Evolutionary conservation across 2,797 vertebrate genomes (phyloP).

Genomic region (Hyperoplus immaculatus): DNA sequence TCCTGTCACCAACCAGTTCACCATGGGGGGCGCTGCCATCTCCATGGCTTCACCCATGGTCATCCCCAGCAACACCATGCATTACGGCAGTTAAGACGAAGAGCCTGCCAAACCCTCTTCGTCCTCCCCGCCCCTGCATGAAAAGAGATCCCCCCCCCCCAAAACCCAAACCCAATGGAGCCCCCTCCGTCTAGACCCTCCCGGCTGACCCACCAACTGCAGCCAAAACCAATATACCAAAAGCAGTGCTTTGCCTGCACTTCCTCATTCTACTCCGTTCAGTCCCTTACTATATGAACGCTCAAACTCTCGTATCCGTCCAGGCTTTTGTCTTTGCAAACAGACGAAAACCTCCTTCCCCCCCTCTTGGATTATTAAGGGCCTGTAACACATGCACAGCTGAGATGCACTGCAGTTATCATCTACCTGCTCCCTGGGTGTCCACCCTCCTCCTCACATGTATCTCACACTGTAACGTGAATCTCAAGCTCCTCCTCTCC

Average conservation of each 20-base stretch:
- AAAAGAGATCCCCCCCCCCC: conserved; percentile 53
- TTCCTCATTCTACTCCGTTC: conserved; percentile 40
- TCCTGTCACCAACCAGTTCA: conserved; percentile 95
- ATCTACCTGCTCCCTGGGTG: conserved; percentile 5
- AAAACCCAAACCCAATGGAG: not conserved
- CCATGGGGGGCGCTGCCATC: conserved; percentile 95
- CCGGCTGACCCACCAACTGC: conserved; percentile 65
- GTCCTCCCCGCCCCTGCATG: conserved; percentile 73
- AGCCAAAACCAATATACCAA: conserved; percentile 86
- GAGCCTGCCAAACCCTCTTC: conserved; percentile 46
- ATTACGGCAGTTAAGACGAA: conserved; percentile 93
- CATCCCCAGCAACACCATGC: conserved; percentile 97
- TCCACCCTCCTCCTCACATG: conserved; percentile 2
- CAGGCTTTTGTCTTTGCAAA: conserved; percentile 57
- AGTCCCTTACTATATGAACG: conserved; percentile 35
- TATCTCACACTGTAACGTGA: conserved; percentile 1
- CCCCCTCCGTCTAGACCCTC: not conserved
- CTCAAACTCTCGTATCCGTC: conserved; percentile 76
- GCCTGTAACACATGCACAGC: conserved; percentile 45
- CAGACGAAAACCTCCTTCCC: conserved; percentile 28
- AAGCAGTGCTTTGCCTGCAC: conserved; percentile 79
- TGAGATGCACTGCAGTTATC: conserved; percentile 41
- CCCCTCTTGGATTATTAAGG: conserved; percentile 8
- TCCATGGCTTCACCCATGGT: conserved; percentile 98
- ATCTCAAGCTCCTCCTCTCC: conserved; percentile 6